Conservation (phyloP, 2,888 invertebrate species). For the Lepeophtheirus nordmannii region DNA sequence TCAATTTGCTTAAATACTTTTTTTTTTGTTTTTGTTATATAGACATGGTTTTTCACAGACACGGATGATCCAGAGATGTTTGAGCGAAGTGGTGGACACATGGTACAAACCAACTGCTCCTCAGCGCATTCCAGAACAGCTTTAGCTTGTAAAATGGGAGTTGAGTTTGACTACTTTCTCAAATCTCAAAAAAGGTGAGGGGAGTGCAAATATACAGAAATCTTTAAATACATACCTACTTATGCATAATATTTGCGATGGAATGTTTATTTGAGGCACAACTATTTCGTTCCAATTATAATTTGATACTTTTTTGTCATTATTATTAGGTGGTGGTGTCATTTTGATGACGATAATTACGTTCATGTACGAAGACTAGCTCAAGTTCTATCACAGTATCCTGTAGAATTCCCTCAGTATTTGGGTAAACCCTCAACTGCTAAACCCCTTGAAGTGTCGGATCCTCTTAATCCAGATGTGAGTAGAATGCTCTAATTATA, state of each 20-base stretch:
- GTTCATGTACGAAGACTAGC: background rate
- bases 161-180: conserved; percentile 19
- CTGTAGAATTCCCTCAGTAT: conserved; percentile 8
- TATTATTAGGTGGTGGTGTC: conserved; percentile 22
- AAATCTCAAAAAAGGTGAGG: conserved; percentile 15
- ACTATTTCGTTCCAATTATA: background rate
- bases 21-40: background rate
- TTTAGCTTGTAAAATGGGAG: conserved; percentile 17
- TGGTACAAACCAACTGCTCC: conserved; percentile 11
- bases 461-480: conserved; percentile 4
- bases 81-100: conserved; percentile 6
- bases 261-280: no score
- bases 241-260: no score
- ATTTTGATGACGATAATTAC: conserved; percentile 22
- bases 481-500: background rate
- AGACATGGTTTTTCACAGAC: conserved; percentile 21
- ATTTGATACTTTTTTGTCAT: background rate
- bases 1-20: no score
- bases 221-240: background rate
- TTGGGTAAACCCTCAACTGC: conserved; percentile 19
- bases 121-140: conserved; percentile 5
- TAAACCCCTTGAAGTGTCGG: conserved; percentile 12
- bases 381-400: conserved; percentile 14
- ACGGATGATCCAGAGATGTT: conserved; percentile 6
- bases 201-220: background rate